Evolutionary conservation across 2,888 invertebrate genomes (phyloP).

Genomic region (Sipha maydis): DNA sequence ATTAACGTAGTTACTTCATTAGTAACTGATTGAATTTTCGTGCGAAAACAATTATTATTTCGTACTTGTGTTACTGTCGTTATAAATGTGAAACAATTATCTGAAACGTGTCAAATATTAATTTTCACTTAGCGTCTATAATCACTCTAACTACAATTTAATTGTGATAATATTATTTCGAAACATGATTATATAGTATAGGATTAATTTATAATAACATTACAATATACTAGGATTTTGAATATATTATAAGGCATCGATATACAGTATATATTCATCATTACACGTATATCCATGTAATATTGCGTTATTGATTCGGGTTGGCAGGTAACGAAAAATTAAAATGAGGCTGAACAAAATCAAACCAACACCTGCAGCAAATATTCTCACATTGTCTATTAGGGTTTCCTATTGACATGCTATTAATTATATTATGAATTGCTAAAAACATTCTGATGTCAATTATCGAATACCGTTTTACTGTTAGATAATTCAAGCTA

Average conservation of each 20-base stretch:
- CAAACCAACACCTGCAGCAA: background rate
- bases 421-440: background rate
- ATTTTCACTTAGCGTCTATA: background rate
- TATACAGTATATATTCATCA: background rate
- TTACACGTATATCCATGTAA: background rate
- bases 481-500: too few relatives aligned
- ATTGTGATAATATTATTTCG: background rate
- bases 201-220: slow-evolving; percentile 11
- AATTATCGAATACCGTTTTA: too few relatives aligned
- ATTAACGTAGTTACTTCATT: too few relatives aligned
- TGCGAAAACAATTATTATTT: background rate
- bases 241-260: background rate
- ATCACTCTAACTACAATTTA: background rate
- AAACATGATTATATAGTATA: background rate
- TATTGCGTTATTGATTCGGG: background rate
- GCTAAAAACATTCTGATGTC: background rate
- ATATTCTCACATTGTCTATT: background rate
- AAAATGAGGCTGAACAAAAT: background rate
- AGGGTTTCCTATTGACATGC: background rate
- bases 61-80: too few relatives aligned
- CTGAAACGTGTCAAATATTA: background rate
- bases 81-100: too few relatives aligned
- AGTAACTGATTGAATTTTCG: too few relatives aligned
- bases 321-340: background rate
- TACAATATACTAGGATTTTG: background rate